These are phyloP conservation scores for Agrotis puta DNA, from an alignment of 2,888 invertebrate species.

Conservation along the genomic window DNA sequence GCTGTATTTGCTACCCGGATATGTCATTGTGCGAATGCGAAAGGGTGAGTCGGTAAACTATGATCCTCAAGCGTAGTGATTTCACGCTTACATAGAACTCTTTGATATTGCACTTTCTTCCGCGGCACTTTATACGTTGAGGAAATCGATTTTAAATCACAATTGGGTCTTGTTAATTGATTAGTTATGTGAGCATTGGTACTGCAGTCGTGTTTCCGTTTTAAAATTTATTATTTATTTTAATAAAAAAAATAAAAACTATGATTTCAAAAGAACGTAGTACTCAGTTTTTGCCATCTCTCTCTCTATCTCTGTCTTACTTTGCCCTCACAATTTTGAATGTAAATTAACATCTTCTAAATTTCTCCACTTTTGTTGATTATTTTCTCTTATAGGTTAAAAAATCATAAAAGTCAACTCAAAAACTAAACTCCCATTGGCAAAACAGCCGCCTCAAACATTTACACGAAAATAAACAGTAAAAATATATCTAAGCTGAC, in stretches of 20 bases:
- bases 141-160: slow-evolving; percentile 67
- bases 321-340: no score
- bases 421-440: neutral
- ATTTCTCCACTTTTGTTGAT: neutral
- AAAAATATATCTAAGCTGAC: slow-evolving; percentile 39
- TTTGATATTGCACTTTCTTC: slow-evolving; percentile 57
- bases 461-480: slow-evolving; percentile 24
- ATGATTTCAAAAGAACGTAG: neutral
- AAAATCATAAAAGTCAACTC: neutral
- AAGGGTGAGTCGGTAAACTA: slow-evolving; percentile 79
- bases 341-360: no score
- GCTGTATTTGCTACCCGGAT: slow-evolving; percentile 87
- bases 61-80: slow-evolving; percentile 65
- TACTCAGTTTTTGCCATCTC: no score
- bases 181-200: slow-evolving; percentile 13
- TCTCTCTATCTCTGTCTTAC: no score
- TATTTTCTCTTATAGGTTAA: neutral
- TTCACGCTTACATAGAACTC: slow-evolving; percentile 74
- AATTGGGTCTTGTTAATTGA: slow-evolving; percentile 39
- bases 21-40: slow-evolving; percentile 84
- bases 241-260: no score
- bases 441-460: neutral
- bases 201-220: slow-evolving; percentile 30
- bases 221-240: slow-evolving; percentile 9
- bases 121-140: slow-evolving; percentile 49